Percentiles rank a stretch among this genome's conserved stretches.
Evolutionary conservation across 1,140 invertebrate species (phyloP).

Genomic region (Pachyrhynchus sulphureomaculatus): DNA sequence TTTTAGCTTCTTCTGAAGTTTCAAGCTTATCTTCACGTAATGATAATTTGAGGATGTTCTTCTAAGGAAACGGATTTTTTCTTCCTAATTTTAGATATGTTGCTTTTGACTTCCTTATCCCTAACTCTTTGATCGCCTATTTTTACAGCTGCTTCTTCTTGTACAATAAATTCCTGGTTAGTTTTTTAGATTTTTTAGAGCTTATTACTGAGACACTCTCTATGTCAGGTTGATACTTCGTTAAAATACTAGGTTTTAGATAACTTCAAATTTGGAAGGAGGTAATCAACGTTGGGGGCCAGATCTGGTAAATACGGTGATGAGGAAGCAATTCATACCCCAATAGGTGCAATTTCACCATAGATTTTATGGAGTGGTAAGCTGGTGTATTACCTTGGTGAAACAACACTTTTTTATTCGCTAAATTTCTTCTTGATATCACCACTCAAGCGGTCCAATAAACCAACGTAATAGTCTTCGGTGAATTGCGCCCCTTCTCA

Average conservation of each 20-base stretch:
- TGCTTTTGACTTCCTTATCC: conserved; percentile 20
- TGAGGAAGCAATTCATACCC: too few species aligned
- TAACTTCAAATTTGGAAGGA: conserved; percentile 3
- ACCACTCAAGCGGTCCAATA: too few species aligned
- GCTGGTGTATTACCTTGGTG: too few species aligned
- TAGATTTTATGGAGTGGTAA: too few species aligned
- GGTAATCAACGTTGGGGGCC: too few species aligned
- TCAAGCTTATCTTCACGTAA: conserved; percentile 33
- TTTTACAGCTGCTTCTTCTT: conserved; percentile 4
- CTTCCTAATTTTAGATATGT: conserved; percentile 36
- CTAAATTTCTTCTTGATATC: too few species aligned
- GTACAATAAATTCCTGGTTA: conserved; percentile 2
- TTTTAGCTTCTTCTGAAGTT: not conserved
- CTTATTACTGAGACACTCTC: not conserved
- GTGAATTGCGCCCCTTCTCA: too few species aligned
- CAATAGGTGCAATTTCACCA: too few species aligned
- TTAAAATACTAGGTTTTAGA: conserved; percentile 13
- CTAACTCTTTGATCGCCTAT: not conserved
- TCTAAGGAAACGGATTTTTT: conserved; percentile 44
- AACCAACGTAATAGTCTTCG: too few species aligned
- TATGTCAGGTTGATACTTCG: conserved; percentile 8
- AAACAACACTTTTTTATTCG: too few species aligned
- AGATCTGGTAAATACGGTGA: too few species aligned
- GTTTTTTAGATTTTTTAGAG: conserved; percentile 9
- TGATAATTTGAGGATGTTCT: conserved; percentile 41